Conservation (phyloP, 2,113 vertebrate species). For the Alosa alosa region DNA sequence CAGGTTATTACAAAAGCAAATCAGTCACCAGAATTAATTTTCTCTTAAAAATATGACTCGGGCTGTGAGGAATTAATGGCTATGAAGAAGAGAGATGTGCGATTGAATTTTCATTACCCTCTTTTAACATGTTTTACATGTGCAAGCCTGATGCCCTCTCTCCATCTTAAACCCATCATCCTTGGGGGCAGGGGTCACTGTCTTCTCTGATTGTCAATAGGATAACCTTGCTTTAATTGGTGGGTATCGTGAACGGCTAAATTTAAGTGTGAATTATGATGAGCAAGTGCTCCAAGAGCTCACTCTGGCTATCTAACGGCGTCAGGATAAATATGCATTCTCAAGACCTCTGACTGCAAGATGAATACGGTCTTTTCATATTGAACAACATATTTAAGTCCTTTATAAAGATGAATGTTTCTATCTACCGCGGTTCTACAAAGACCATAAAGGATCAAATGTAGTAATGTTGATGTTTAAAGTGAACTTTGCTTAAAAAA, state of each 20-base stretch:
- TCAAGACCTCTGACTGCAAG: neutral
- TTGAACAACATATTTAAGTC: slow-evolving; percentile 35
- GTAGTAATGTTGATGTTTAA: slow-evolving; percentile 27
- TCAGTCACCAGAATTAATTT: slow-evolving; percentile 73
- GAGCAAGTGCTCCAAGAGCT: neutral
- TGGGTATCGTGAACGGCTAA: neutral
- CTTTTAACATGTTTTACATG: slow-evolving; percentile 30
- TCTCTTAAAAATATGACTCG: slow-evolving; percentile 65
- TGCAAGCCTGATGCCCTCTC: neutral
- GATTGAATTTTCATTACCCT: slow-evolving; percentile 60
- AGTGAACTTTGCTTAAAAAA: slow-evolving; percentile 30
- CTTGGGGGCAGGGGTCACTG: neutral
- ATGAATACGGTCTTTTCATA: slow-evolving; percentile 22
- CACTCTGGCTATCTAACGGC: neutral
- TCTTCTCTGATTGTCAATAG: slow-evolving; percentile 10
- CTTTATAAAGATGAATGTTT: slow-evolving; percentile 52
- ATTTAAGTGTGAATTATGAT: neutral
- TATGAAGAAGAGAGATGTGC: slow-evolving; percentile 40
- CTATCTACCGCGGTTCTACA: slow-evolving; percentile 42
- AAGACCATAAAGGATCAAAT: slow-evolving; percentile 49
- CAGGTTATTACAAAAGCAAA: slow-evolving; percentile 76
- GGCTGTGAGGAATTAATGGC: slow-evolving; percentile 65
- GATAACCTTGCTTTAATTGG: slow-evolving; percentile 3
- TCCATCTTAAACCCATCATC: neutral
- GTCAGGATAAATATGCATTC: neutral